Percentiles rank a stretch among this genome's conserved stretches.
phyloP scores from a whole-genome alignment of 1,140 invertebrate species.

The Ctenoplectra terminalis region DNA sequence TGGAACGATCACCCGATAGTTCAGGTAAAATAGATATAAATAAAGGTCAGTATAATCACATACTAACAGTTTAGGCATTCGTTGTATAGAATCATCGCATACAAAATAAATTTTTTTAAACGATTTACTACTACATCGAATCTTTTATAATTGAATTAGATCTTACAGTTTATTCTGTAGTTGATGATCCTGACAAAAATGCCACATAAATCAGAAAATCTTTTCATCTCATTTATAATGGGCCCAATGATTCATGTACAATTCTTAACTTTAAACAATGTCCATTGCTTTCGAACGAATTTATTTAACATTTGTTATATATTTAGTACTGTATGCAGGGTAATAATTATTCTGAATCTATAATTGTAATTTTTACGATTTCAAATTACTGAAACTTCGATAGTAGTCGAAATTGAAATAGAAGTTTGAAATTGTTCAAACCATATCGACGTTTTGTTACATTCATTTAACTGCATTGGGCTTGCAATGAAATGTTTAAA shows the following conservation, averaged over 20 bases:
- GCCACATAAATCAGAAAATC: conserved; percentile 14
- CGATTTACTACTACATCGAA: not conserved
- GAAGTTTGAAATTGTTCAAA: too few relatives aligned
- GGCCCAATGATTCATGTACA: conserved; percentile 15
- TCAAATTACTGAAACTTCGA: not conserved
- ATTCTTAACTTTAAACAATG: conserved; percentile 15
- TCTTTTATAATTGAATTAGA: conserved; percentile 4
- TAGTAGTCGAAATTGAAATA: too few relatives aligned
- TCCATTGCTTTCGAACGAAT: conserved; percentile 29
- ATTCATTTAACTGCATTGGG: conserved; percentile 39
- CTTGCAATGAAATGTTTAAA: conserved; percentile 32
- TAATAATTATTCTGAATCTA: conserved; percentile 5
- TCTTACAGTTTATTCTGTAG: conserved; percentile 30
- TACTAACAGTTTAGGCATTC: conserved; percentile 33
- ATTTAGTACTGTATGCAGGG: conserved; percentile 5
- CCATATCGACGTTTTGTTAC: not conserved
- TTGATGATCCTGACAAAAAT: conserved; percentile 25
- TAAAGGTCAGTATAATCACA: conserved; percentile 9
- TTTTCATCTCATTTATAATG: conserved; percentile 23
- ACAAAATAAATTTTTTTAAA: conserved; percentile 36
- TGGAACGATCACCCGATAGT: conserved; percentile 36
- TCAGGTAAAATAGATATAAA: conserved; percentile 42
- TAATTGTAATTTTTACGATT: too few relatives aligned
- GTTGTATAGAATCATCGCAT: conserved; percentile 42
- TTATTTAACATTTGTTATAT: conserved; percentile 25